Conservation (phyloP, 2,113 vertebrate species). For the Chauna torquata region DNA sequence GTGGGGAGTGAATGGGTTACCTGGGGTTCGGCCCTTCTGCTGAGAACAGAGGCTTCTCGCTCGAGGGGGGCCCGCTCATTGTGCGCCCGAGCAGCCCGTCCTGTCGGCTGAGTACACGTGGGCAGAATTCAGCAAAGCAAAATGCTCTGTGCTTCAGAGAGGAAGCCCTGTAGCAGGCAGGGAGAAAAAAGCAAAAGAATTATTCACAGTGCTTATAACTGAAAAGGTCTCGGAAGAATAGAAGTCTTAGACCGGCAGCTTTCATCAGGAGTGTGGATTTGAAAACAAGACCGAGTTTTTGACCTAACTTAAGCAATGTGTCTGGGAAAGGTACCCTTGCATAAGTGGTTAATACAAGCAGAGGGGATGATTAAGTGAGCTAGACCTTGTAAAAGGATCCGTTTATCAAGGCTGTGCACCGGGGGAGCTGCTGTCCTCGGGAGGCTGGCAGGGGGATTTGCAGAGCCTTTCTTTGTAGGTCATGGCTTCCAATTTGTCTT, state of each 20-base stretch:
- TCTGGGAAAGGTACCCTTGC: not conserved
- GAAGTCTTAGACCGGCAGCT: constrained; percentile 26
- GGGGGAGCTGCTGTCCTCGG: not conserved
- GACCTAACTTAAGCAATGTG: constrained; percentile 19
- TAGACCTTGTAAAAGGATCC: constrained; percentile 32
- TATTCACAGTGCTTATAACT: constrained; percentile 41
- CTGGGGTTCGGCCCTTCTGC: constrained; percentile 10
- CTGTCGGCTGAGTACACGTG: too few species aligned
- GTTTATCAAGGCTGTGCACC: constrained; percentile 29
- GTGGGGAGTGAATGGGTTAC: constrained; percentile 47
- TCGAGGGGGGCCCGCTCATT: constrained; percentile 22
- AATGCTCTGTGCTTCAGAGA: constrained; percentile 39
- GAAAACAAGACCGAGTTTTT: constrained; percentile 46
- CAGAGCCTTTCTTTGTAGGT: constrained; percentile 40
- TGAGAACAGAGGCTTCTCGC: not conserved
- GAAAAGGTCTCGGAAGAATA: constrained; percentile 41
- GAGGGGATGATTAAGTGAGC: constrained; percentile 33
- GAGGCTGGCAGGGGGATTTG: constrained; percentile 52
- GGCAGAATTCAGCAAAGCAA: constrained; percentile 5
- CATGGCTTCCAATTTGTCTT: constrained; percentile 49
- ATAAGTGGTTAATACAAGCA: constrained; percentile 37
- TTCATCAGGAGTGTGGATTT: constrained; percentile 50
- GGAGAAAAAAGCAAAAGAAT: constrained; percentile 5
- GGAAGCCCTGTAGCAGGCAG: constrained; percentile 6
- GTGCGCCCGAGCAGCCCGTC: not conserved